A percentile compares a stretch with the other conserved stretches of the same genome.
Evolutionary conservation across 1,140 invertebrate species (phyloP).

Genomic region (Danaus plexippus): DNA sequence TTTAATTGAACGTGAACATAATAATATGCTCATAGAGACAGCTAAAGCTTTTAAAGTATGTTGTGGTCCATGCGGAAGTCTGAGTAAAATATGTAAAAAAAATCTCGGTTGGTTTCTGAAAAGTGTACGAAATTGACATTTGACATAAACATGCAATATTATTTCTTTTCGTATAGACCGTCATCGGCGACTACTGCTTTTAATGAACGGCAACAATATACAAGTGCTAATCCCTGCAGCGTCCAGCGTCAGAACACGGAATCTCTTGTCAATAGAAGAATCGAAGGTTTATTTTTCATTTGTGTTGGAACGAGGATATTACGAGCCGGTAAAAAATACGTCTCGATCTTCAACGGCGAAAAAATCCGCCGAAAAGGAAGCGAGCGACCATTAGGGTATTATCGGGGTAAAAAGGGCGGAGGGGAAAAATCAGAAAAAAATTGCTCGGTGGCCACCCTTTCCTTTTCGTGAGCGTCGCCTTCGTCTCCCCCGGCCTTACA

Average conservation of each 20-base stretch:
- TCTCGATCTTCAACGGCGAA: slow-evolving; percentile 64
- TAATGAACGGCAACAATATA: slow-evolving; percentile 23
- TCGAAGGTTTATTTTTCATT: slow-evolving; percentile 61
- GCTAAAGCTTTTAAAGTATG: no score
- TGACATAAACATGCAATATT: no score
- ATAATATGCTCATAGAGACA: no score
- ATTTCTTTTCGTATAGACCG: background rate
- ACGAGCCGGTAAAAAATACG: slow-evolving; percentile 64
- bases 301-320: slow-evolving; percentile 60
- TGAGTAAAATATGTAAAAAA: no score
- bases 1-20: no score
- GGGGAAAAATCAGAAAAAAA: slow-evolving; percentile 69
- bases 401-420: slow-evolving; percentile 62
- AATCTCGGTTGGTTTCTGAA: no score
- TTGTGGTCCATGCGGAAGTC: no score
- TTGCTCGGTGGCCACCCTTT: slow-evolving; percentile 62
- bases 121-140: no score
- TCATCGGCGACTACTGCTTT: slow-evolving; percentile 20
- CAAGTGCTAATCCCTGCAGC: slow-evolving; percentile 23
- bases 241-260: slow-evolving; percentile 25
- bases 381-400: slow-evolving; percentile 69
- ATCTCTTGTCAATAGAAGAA: slow-evolving; percentile 51
- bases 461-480: slow-evolving; percentile 66
- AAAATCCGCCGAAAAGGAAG: slow-evolving; percentile 68
- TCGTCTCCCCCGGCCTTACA: slow-evolving; percentile 47